Evolutionary conservation across 1,140 invertebrate species (phyloP).

Genomic region (Mercenaria mercenaria): DNA sequence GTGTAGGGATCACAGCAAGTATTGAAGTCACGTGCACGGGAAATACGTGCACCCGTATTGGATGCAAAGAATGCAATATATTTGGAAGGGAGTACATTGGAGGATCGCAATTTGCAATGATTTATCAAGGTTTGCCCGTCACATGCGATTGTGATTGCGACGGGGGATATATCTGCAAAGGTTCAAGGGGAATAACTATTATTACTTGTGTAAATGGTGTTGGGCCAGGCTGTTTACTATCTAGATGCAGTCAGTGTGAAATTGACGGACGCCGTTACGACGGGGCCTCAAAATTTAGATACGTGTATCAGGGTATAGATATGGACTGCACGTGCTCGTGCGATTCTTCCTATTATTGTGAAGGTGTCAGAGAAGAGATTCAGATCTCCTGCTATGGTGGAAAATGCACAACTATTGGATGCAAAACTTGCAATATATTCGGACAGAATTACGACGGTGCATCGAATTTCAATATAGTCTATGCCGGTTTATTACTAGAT

Average conservation of each 20-base stretch:
- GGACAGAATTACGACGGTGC: conserved; percentile 9
- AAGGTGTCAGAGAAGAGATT: conserved; percentile 43
- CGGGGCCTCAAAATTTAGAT: conserved; percentile 4
- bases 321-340: conserved; percentile 48
- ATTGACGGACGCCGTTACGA: neutral
- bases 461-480: conserved; percentile 42
- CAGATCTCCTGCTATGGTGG: conserved; percentile 53
- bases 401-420: conserved; percentile 31
- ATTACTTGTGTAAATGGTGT: conserved; percentile 21
- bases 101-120: conserved; percentile 44
- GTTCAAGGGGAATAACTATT: neutral
- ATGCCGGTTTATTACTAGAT: conserved; percentile 19
- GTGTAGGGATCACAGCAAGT: conserved; percentile 43
- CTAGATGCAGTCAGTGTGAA: conserved; percentile 32
- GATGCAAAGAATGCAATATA: conserved; percentile 52
- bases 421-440: conserved; percentile 45
- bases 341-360: conserved; percentile 51
- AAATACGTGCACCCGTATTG: conserved; percentile 34
- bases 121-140: conserved; percentile 3
- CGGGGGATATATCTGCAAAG: conserved; percentile 47
- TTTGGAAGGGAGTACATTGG: conserved; percentile 49
- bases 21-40: conserved; percentile 49
- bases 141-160: conserved; percentile 57
- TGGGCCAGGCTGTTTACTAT: conserved; percentile 5
- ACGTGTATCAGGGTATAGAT: conserved; percentile 49